Conservation (phyloP, 2,797 vertebrate genomes). For the Semaprochilodus insignis region DNA sequence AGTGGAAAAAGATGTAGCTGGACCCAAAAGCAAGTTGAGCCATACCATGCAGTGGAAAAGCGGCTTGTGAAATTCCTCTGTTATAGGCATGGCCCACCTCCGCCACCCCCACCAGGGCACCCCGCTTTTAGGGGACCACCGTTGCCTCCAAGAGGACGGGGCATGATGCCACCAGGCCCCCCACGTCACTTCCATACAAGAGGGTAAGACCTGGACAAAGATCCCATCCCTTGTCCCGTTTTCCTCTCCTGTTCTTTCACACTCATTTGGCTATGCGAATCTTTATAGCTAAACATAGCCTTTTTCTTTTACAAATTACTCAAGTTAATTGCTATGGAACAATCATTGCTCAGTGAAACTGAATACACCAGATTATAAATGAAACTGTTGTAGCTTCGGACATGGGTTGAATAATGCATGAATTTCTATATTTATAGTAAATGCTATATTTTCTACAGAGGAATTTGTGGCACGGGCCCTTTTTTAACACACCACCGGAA, state of each 20-base stretch:
- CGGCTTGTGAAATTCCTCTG: background rate
- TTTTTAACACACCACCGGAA: constrained; percentile 72
- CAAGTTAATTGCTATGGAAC: background rate
- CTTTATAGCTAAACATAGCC: constrained; percentile 11
- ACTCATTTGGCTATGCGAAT: constrained; percentile 36
- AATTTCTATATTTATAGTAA: constrained; percentile 28
- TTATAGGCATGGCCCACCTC: constrained; percentile 71
- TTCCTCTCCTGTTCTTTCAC: constrained; percentile 43
- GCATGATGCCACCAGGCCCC: constrained; percentile 69
- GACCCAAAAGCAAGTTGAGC: no score
- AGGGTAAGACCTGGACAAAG: constrained; percentile 74
- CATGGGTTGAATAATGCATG: constrained; percentile 67
- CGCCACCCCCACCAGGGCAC: constrained; percentile 70
- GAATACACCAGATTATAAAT: background rate
- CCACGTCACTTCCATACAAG: constrained; percentile 73
- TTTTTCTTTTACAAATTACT: background rate
- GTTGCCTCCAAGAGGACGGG: constrained; percentile 69
- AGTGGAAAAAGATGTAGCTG: no score
- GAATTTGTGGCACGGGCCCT: constrained; percentile 52
- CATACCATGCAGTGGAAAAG: no score
- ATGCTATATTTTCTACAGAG: constrained; percentile 21
- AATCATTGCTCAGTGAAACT: constrained; percentile 17
- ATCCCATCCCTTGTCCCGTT: background rate
- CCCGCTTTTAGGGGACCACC: constrained; percentile 77
- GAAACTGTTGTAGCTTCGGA: background rate